Base-by-base conservation (phyloP, 2,888 invertebrate genomes). In the Perithous albicinctus region DNA sequence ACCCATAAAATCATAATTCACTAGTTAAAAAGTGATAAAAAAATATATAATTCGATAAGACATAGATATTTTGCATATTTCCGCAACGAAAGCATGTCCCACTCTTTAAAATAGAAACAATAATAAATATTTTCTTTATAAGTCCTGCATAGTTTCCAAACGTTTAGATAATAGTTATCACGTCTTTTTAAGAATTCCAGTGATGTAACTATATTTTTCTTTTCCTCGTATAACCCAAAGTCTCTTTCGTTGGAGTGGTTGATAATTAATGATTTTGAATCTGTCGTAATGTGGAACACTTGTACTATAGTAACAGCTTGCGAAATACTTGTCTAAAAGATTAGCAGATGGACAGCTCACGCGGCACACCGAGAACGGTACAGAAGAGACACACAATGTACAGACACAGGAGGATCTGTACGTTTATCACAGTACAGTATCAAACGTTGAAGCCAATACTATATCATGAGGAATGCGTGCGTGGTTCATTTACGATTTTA, bases 241-340 rank as follows among this genome's bases (percentile, higher is more conserved):
- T 46, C 15, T 48, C 32, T 61, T 76, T 18, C 29, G 10, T 29
- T 15, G 46, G 7, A n/a, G 23, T 46, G 35, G 35, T 48, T 46
- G 75, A 74, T 75, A 76, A 72, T 76, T 75, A 46, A 46, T 73
- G 61, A 79, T 76, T 79, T 79, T 67, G 67, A 43, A 75, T 74
- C 51, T 26, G 56, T 79, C 51, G 79, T 72, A 76, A 79, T 82
- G 75, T 82, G 82, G 75, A 82, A 59, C 78, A 76, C 72, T 38
- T 26, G 38, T 29, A 4, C 6, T 26, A 8, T 64, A 59, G n/a
- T 5, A 41, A 26, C 46, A 74, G 15, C 48, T 78, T 78, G 75
- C 66, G 78, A 75, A 76, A 78, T 72, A 59, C 41, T 51, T 66
- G 29, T 59, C 38, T n/a, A 38, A 48, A 35, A 82, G 78, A 78